Conservation (phyloP, 2,797 vertebrate genomes). For the Odontamblyopus lacepedii region DNA sequence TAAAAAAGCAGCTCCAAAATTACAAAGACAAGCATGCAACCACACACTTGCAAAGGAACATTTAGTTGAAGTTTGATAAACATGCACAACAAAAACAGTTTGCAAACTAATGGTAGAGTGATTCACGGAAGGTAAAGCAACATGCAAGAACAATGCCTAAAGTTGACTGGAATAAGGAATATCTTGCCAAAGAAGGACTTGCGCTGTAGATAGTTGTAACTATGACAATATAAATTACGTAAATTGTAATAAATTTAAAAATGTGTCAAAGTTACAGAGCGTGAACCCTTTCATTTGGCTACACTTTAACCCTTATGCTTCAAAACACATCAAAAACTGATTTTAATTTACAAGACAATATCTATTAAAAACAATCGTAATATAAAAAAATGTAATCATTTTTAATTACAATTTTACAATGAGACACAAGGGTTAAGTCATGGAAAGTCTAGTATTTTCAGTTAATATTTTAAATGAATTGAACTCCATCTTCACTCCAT, state of each 20-base stretch:
- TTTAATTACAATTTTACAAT: background rate
- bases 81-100: conserved; percentile 50
- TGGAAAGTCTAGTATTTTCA: background rate
- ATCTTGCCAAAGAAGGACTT: conserved; percentile 33
- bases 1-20: conserved; percentile 24
- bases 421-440: background rate
- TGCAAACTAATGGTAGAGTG: conserved; percentile 29
- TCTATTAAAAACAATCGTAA: background rate
- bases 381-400: background rate
- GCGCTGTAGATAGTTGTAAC: conserved; percentile 49
- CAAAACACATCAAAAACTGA: background rate
- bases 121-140: conserved; percentile 38
- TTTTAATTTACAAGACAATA: background rate
- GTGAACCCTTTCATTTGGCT: conserved; percentile 15
- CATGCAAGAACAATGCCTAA: conserved; percentile 56
- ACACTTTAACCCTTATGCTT: conserved; percentile 6
- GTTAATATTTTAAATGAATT: background rate
- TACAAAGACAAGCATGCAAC: conserved; percentile 34
- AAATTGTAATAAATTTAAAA: conserved; percentile 29
- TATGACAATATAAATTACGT: conserved; percentile 62
- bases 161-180: conserved; percentile 37
- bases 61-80: conserved; percentile 38
- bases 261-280: conserved; percentile 42
- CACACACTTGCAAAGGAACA: conserved; percentile 31
- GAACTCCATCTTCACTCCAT: background rate